Conservation (phyloP, 2,888 invertebrate genomes). For the Yponomeuta evonymella region DNA sequence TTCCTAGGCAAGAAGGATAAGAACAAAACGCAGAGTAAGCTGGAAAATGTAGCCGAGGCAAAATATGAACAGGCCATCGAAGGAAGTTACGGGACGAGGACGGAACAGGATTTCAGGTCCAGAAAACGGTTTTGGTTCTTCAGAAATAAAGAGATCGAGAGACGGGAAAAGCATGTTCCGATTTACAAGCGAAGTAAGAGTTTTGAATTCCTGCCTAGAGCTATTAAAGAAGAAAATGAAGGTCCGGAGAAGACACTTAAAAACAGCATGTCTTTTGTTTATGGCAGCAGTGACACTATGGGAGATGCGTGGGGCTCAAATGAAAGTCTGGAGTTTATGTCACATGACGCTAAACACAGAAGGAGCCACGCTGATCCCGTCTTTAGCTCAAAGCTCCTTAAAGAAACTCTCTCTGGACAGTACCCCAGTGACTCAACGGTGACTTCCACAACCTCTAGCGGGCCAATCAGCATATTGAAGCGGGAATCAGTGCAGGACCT, state of each 20-base stretch:
- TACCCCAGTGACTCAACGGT: slow-evolving; percentile 53
- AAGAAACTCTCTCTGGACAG: slow-evolving; percentile 43
- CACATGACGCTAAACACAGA: slow-evolving; percentile 22
- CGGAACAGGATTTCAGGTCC: slow-evolving; percentile 46
- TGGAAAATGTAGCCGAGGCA: slow-evolving; percentile 27
- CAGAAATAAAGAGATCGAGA: slow-evolving; percentile 51
- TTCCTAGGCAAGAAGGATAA: slow-evolving; percentile 53
- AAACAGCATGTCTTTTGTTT: slow-evolving; percentile 48
- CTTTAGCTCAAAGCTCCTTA: slow-evolving; percentile 50
- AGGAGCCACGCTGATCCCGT: slow-evolving; percentile 55
- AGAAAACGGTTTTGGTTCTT: slow-evolving; percentile 66
- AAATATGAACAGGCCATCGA: not conserved
- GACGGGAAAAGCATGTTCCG: slow-evolving; percentile 36
- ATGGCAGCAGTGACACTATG: slow-evolving; percentile 53
- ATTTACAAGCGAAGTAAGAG: slow-evolving; percentile 63
- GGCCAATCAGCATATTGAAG: slow-evolving; percentile 48
- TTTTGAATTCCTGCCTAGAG: slow-evolving; percentile 63
- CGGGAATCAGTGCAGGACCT: slow-evolving; percentile 56
- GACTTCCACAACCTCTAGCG: slow-evolving; percentile 50
- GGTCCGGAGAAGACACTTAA: slow-evolving; percentile 28
- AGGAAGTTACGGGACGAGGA: slow-evolving; percentile 27
- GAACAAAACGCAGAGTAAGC: slow-evolving; percentile 39
- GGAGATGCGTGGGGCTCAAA: slow-evolving; percentile 56
- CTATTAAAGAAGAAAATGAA: slow-evolving; percentile 42
- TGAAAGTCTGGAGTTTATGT: slow-evolving; percentile 56